phyloP scores from a whole-genome alignment of 2,113 vertebrate genomes.

The Caretta caretta region DNA sequence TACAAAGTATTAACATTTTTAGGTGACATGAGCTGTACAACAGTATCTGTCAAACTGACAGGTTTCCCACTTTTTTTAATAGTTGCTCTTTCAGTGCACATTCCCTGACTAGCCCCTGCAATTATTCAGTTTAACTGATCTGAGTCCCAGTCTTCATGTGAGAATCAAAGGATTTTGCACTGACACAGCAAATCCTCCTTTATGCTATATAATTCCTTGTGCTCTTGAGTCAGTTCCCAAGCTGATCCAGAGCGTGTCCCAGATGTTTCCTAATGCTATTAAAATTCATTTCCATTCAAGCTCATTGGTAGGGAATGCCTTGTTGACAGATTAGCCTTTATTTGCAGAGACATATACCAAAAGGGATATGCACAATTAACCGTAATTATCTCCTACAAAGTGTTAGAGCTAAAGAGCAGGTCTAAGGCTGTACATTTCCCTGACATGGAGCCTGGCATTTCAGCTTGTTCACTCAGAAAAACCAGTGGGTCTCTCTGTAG shows the following conservation, averaged over 20 bases:
- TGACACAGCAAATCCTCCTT: not conserved
- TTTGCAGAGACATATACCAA: not conserved
- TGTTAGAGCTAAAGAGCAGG: not conserved
- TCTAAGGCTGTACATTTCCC: not conserved
- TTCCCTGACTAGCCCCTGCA: not conserved
- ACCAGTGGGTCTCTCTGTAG: not conserved
- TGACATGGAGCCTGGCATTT: not conserved
- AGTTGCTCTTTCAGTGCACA: not conserved
- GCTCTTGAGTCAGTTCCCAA: not conserved
- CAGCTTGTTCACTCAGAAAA: not conserved
- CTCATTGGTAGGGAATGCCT: not conserved
- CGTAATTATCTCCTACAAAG: not conserved
- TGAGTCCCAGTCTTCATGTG: not conserved
- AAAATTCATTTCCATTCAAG: not conserved
- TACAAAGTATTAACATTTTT: not conserved
- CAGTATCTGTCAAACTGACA: constrained; percentile 17
- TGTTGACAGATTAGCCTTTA: not conserved
- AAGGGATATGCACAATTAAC: not conserved
- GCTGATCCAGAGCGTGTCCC: not conserved
- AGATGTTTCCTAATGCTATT: not conserved
- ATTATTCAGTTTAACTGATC: fast-evolving
- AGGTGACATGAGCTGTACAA: not conserved
- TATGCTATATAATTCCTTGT: not conserved
- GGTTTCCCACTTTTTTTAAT: not conserved
- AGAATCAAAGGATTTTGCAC: not conserved